Conservation (phyloP, 2,797 vertebrate genomes). For the Halcyon leucocephala region DNA sequence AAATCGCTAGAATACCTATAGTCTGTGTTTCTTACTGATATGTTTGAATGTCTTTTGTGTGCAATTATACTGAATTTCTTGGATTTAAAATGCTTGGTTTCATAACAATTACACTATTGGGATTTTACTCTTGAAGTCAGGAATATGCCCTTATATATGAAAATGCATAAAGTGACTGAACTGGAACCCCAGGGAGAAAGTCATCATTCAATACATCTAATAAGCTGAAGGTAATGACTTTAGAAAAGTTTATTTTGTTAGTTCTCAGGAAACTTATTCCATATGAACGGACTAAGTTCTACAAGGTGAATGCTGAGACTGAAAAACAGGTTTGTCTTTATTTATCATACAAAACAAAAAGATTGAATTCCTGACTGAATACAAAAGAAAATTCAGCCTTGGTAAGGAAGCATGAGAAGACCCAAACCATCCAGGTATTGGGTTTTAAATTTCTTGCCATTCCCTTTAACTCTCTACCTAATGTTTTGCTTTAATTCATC, state of each 20-base stretch:
- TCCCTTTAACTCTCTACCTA: neutral
- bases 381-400: neutral
- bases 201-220: neutral
- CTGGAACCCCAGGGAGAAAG: neutral
- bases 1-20: neutral
- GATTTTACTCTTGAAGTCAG: neutral
- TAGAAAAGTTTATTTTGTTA: neutral
- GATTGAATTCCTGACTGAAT: neutral
- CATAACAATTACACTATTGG: neutral
- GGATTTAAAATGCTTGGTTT: neutral
- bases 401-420: neutral
- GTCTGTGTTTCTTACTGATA: neutral
- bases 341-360: neutral
- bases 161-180: neutral
- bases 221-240: neutral
- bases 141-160: neutral
- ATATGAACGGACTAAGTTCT: neutral
- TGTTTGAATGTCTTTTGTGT: neutral
- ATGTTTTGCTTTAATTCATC: neutral
- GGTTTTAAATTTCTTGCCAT: neutral
- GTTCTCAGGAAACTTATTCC: neutral
- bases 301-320: neutral
- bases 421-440: neutral
- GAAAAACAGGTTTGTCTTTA: neutral
- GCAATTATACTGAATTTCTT: neutral